Evolutionary conservation across 2,113 vertebrate species (phyloP).

Genomic region (Lepidothrix coronata): DNA sequence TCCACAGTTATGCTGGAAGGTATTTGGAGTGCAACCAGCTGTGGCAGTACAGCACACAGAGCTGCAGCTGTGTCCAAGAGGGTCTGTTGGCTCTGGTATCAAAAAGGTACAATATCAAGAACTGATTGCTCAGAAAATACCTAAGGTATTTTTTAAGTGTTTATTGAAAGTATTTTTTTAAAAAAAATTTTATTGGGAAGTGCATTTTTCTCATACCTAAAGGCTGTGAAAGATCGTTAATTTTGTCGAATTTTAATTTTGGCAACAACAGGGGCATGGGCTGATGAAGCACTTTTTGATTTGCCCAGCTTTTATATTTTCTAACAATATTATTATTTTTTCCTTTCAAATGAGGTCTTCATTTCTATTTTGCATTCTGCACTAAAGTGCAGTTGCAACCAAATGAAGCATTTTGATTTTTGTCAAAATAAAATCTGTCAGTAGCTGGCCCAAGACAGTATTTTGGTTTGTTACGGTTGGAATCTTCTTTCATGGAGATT

Average conservation of each 20-base stretch:
- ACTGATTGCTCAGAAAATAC: background rate
- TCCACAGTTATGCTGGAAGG: background rate
- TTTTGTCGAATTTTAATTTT: background rate
- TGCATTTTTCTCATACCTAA: background rate
- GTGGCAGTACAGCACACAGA: background rate
- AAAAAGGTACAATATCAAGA: background rate
- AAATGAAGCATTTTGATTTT: constrained; percentile 45
- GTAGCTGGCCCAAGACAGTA: constrained; percentile 4
- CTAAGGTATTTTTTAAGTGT: background rate
- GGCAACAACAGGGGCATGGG: background rate
- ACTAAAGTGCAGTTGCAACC: background rate
- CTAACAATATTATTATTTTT: background rate
- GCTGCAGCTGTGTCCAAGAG: background rate
- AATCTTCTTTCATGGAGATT: constrained; percentile 38
- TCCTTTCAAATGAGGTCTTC: background rate
- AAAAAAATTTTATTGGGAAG: background rate
- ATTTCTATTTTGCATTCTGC: background rate
- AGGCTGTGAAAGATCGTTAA: background rate
- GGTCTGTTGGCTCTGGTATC: background rate
- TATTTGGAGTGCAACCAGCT: background rate
- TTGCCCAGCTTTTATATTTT: background rate
- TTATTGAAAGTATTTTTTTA: background rate
- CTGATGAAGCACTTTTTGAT: background rate
- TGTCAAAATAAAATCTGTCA: constrained; percentile 46
- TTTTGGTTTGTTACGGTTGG: constrained; percentile 30